Base-by-base conservation (phyloP, 1,140 invertebrate species). In the Camponotus floridanus region DNA sequence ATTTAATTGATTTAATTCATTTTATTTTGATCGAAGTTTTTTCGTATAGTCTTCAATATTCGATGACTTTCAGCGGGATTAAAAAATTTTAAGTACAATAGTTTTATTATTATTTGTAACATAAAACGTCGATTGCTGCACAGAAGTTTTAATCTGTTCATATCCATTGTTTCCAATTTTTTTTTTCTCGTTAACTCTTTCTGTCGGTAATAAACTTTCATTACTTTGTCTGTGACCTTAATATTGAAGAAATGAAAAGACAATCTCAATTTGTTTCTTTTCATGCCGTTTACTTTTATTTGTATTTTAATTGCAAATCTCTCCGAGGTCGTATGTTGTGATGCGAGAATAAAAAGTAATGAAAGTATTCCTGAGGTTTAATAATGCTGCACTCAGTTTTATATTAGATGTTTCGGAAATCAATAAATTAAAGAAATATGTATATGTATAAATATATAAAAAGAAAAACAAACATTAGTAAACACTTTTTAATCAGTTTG, bases 161-260 rank as follows among this genome's bases (percentile, higher is more conserved):
- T 57, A 59, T 71, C 11, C 3, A 6, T 81, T 42, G 65, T 62
- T 76, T 48, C 62, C 76, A 9, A 84, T 31, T n/a, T 62, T 4
- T 18, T 18, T 11, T 18, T 26, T 36, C 4, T 65, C 13, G 13
- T 84, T 31, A 64, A 76, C 42, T 26, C 33, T 26, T 76, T 65
- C 0, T 13, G 26, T 64, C 13, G 8, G 31, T 64, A 64, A 8
- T 62, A 74, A 74, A 84, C 31, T 79, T 61, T 67, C 62, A 59
- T 81, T 70, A 45, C 51, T 79, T 85, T 68, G 64, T 85, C 51
- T 48, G 39, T 15, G 48, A 18, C 68, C 31, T 79, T 18, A 18
- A 39, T 9, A 85, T 31, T 18, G 48, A 65, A 57, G 48, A 68
- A 59, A 33, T 39, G 7, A 45, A 36, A 81, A 81, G 21, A 61